Evolutionary conservation across 2,888 invertebrate species (phyloP).

Genomic region (Heteromyza rotundicornis): DNA sequence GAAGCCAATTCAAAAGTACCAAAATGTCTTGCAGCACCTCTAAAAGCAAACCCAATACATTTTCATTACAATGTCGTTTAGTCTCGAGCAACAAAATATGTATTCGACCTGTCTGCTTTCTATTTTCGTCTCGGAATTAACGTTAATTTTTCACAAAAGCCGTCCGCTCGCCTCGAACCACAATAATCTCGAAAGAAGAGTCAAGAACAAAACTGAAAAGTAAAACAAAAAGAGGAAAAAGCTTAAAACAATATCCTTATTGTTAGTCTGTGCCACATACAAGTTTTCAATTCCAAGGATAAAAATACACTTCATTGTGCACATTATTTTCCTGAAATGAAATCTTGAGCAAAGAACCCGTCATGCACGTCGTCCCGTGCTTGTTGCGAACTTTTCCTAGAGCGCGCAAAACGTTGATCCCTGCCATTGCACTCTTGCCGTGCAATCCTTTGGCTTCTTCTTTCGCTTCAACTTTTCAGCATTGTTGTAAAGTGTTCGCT

Average conservation of each 20-base stretch:
- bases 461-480: constrained; percentile 43
- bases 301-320: constrained; percentile 59
- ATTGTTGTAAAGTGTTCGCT: constrained; percentile 25
- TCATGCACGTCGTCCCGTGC: constrained; percentile 27
- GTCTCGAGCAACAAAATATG: neutral
- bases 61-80: constrained; percentile 2
- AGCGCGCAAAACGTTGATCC: constrained; percentile 53
- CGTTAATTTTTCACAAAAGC: constrained; percentile 9
- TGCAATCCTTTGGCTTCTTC: constrained; percentile 2
- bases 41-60: neutral
- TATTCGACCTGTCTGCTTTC: neutral
- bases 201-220: neutral
- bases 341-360: constrained; percentile 32
- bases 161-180: too few relatives aligned
- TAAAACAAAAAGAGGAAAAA: neutral
- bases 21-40: too few relatives aligned
- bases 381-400: constrained; percentile 33
- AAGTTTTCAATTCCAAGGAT: constrained; percentile 53
- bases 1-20: too few relatives aligned
- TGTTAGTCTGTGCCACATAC: constrained; percentile 16
- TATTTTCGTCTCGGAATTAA: neutral
- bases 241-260: neutral
- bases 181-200: too few relatives aligned
- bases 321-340: constrained; percentile 45
- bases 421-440: constrained; percentile 35